These are phyloP conservation scores for Aphelenchoides besseyi DNA, from an alignment of 1,140 invertebrate species.

Conservation along the genomic window DNA sequence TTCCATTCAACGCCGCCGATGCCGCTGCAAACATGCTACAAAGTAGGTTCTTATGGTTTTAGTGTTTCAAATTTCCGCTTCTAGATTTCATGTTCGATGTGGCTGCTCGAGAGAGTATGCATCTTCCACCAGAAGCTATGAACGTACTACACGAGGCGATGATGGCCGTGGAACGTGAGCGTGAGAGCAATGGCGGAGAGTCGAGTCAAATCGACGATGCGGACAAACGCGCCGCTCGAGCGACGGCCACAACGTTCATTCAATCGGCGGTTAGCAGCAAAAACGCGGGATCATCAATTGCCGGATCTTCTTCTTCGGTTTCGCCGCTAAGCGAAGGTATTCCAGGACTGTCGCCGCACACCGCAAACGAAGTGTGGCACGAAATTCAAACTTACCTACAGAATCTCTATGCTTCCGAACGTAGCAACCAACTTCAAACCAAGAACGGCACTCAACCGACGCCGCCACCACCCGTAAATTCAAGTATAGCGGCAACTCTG, in stretches of 20 bases:
- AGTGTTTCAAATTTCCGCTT: not conserved
- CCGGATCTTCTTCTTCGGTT: not conserved
- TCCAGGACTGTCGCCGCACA: not conserved
- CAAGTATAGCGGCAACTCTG: not conserved
- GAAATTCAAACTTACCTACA: conserved; percentile 6
- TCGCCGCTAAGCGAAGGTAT: not conserved
- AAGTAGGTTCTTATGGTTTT: not conserved
- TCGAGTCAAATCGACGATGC: not conserved
- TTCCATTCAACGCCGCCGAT: not conserved
- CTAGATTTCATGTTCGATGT: not conserved
- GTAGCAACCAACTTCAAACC: not conserved
- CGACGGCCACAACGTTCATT: not conserved
- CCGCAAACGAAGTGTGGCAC: conserved; percentile 7
- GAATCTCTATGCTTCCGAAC: not conserved
- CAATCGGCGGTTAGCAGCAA: not conserved
- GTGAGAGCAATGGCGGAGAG: not conserved
- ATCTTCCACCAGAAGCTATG: conserved; percentile 3
- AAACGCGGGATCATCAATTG: not conserved
- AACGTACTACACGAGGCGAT: not conserved
- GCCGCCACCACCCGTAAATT: not conserved
- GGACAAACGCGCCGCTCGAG: not conserved
- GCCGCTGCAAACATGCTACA: not conserved
- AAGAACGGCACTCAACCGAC: not conserved
- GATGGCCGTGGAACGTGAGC: not conserved
- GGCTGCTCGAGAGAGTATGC: not conserved